Conservation (phyloP, 2,888 invertebrate genomes). For the Gonocerus acuteangulatus region DNA sequence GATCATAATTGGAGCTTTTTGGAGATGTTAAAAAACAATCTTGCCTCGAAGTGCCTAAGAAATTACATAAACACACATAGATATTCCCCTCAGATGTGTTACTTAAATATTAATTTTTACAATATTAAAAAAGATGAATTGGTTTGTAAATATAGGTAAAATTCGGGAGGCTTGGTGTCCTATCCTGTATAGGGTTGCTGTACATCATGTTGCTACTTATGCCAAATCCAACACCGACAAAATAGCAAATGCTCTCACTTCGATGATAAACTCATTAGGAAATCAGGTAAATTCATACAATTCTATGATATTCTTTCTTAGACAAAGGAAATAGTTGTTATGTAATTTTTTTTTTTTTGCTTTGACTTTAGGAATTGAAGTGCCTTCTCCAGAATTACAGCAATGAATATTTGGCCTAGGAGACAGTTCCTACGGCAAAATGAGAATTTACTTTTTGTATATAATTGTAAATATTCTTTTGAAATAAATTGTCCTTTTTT, state of each 20-base stretch:
- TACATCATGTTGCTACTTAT: constrained; percentile 58
- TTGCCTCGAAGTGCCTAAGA: no score
- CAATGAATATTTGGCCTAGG: not conserved
- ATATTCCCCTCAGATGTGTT: no score
- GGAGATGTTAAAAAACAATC: no score
- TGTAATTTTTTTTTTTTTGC: not conserved
- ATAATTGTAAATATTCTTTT: no score
- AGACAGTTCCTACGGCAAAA: no score
- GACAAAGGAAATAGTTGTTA: not conserved
- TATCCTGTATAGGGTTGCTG: constrained; percentile 58
- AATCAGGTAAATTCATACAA: constrained; percentile 34
- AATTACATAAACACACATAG: no score
- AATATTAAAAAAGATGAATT: no score
- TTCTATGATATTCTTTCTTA: not conserved
- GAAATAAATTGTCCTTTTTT: no score
- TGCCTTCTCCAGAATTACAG: constrained; percentile 23
- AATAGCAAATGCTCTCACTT: constrained; percentile 28
- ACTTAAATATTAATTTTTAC: no score
- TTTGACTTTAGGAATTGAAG: constrained; percentile 24
- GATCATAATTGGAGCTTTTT: no score
- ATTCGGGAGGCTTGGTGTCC: constrained; percentile 52
- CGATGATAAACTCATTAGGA: constrained; percentile 36
- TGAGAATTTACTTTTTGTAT: no score
- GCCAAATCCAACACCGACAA: constrained; percentile 41
- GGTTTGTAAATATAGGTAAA: constrained; percentile 42